Conservation (phyloP, 2,888 invertebrate genomes). For the Gymnoscelis rufifasciata region DNA sequence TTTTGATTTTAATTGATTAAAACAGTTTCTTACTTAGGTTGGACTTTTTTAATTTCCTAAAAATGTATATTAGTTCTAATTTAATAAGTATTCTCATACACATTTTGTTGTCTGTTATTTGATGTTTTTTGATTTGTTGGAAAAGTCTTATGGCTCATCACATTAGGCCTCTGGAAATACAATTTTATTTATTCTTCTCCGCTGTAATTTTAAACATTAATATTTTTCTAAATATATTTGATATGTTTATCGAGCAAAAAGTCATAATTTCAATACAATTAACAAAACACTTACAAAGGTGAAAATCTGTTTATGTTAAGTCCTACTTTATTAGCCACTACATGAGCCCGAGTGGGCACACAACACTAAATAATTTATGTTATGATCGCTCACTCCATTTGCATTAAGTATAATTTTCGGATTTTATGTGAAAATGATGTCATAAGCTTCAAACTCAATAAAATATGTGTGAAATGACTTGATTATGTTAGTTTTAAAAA, state of each 20-base stretch:
- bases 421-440: constrained; percentile 63
- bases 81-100: too few species aligned
- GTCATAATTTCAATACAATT: too few species aligned
- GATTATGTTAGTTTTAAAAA: neutral
- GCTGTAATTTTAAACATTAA: too few species aligned
- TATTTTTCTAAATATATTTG: too few species aligned
- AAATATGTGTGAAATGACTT: constrained; percentile 45
- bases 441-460: constrained; percentile 49
- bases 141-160: too few species aligned
- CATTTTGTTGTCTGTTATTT: too few species aligned
- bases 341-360: constrained; percentile 41
- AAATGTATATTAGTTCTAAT: too few species aligned
- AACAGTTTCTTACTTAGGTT: too few species aligned
- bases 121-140: too few species aligned
- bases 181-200: too few species aligned
- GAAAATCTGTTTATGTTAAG: neutral
- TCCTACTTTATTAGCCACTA: constrained; percentile 39
- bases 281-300: neutral
- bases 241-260: neutral
- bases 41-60: too few species aligned
- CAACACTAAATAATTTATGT: constrained; percentile 57
- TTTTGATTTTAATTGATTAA: neutral
- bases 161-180: too few species aligned
- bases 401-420: constrained; percentile 60
- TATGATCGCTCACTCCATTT: constrained; percentile 67